Evolutionary conservation across 1,140 invertebrate genomes (phyloP), one percentile per base, ranked within the genome.

Genomic region (Euschistus heros): DNA sequence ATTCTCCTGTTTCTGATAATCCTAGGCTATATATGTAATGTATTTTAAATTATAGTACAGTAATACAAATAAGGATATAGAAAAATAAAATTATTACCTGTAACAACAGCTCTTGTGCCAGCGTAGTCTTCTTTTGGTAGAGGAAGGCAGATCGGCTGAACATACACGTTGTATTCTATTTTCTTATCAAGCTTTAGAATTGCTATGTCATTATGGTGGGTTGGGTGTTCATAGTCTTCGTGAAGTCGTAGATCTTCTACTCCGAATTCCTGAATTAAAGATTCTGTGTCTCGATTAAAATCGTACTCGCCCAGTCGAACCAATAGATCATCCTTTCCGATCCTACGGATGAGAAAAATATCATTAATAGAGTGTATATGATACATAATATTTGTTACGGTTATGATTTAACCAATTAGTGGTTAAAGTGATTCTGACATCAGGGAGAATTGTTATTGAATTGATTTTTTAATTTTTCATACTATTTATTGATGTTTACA

Each of bases 131-230:
- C 50, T 13, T 81, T 78, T 55, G 74, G 74, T 73, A 79, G 75
- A 0, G 88, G 87, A 52, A 92, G 74, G 70, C 89, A 92, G 14
- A 86, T 83, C 2, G 88, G 86, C 70, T 82, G 78, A 20, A 89
- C 76, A 5, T 79, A 70, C 0, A 62, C 62, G 52, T 80, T 80
- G 44, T 84, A 78, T 7, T 81, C 74, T 1, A 90, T 78, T 0
- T 84, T 80, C 15, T 79, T 71, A 66, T 84, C 80, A 46, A 93
- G 76, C 60, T 84, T 81, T 20, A 92, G 74, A 0, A 92, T 75
- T 0, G 88, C 89, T 63, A 92, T 89, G 70, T 93, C 91, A 71
- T 91, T 88, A 72, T 91, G 84, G 69, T 84, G 87, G 1, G 80
- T 87, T 20, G 79, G 78, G 0, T 78, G 72, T 73, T 88, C 83